Evolutionary conservation across 23 tunicate species (phyloP).

Genomic region (Phallusia fumigata): DNA sequence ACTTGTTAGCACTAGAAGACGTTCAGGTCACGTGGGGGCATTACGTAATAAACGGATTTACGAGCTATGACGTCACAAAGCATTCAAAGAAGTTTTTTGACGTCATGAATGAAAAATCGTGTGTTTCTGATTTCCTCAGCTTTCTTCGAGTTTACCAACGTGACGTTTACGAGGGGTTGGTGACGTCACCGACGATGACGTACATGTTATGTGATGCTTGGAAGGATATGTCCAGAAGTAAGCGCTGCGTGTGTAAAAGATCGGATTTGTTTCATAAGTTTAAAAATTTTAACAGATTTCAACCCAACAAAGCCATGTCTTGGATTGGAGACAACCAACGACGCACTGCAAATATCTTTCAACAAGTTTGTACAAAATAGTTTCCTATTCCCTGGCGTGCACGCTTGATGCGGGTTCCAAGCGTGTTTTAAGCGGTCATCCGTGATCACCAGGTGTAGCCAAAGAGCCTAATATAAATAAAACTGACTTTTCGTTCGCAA

Average conservation of each 20-base stretch:
- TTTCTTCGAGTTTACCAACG: conserved; percentile 54
- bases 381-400: too few relatives aligned
- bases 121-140: conserved; percentile 14
- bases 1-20: background rate
- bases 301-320: too few relatives aligned
- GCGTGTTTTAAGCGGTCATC: too few relatives aligned
- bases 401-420: too few relatives aligned
- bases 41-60: conserved; percentile 25
- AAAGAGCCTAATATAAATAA: too few relatives aligned
- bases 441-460: too few relatives aligned
- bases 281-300: too few relatives aligned
- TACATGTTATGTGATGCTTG: conserved; percentile 32
- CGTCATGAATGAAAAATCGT: background rate
- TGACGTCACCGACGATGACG: conserved; percentile 38
- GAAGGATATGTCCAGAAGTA: background rate
- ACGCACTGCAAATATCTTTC: too few relatives aligned
- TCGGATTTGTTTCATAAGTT: too few relatives aligned
- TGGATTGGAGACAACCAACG: too few relatives aligned
- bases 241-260: background rate
- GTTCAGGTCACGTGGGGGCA: conserved; percentile 4
- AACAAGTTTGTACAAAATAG: too few relatives aligned
- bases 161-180: conserved; percentile 52
- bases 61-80: conserved; percentile 40
- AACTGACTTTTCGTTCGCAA: too few relatives aligned
- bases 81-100: conserved; percentile 24